phyloP scores from a whole-genome alignment of 2,888 invertebrate genomes.

The Ectropis crepuscularia region DNA sequence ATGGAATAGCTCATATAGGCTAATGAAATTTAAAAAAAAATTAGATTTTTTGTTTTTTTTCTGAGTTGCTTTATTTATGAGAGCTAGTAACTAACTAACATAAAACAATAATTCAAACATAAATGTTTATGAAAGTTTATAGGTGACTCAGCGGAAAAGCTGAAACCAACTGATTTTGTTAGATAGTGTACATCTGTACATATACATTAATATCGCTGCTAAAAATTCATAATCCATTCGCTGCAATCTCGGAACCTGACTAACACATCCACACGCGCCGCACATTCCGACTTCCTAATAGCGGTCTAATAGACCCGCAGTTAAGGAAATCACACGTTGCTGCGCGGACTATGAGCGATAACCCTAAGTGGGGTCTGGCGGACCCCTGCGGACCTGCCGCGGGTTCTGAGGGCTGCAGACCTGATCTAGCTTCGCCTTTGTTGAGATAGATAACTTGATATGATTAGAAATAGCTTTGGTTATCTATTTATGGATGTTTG shows the following conservation, averaged over 20 bases:
- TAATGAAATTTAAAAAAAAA: too few species aligned
- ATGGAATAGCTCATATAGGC: too few species aligned
- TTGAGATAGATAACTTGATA: constrained; percentile 15
- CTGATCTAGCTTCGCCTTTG: constrained; percentile 22
- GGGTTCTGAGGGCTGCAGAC: constrained; percentile 15
- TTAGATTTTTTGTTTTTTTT: too few species aligned
- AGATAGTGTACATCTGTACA: too few species aligned
- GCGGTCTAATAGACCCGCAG: constrained; percentile 28
- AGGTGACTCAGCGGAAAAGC: too few species aligned
- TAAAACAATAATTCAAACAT: too few species aligned
- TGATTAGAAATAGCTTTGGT: constrained; percentile 13
- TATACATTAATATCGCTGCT: too few species aligned
- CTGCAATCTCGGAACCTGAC: background rate
- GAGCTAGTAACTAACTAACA: background rate
- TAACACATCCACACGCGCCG: constrained; percentile 7
- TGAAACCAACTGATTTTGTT: too few species aligned
- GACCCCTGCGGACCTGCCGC: constrained; percentile 19
- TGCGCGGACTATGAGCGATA: constrained; percentile 22
- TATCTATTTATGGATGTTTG: constrained; percentile 4
- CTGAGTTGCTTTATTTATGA: too few species aligned
- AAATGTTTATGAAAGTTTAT: too few species aligned
- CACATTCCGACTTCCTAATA: constrained; percentile 28
- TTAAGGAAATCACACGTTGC: constrained; percentile 34
- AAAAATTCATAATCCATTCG: constrained; percentile 5
- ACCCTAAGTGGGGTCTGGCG: constrained; percentile 20